A percentile compares a stretch with the other conserved stretches of the same genome.
These are phyloP conservation scores for Triops longicaudatus DNA, from an alignment of 1,140 invertebrate species.

Conservation along the genomic window DNA sequence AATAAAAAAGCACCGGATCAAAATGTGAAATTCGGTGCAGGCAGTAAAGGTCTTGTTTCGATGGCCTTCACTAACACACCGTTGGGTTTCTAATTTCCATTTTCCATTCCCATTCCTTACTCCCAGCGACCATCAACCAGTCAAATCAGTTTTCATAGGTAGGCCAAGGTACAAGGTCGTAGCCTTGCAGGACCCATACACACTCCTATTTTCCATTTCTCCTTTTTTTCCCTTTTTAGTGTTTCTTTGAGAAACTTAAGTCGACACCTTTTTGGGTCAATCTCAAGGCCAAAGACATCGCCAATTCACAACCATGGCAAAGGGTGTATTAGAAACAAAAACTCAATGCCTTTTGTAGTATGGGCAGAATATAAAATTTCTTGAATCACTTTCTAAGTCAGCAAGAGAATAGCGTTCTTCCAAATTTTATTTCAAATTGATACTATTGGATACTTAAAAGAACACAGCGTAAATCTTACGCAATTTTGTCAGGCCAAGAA, in stretches of 20 bases:
- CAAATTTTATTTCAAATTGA: too few relatives aligned
- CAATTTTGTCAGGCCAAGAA: too few relatives aligned
- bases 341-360: too few relatives aligned
- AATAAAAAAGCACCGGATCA: not conserved
- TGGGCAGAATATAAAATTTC: too few relatives aligned
- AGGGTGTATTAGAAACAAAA: too few relatives aligned
- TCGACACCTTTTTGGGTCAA: not conserved
- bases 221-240: not conserved
- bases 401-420: too few relatives aligned
- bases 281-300: not conserved
- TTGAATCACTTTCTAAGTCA: too few relatives aligned
- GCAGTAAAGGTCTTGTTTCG: not conserved
- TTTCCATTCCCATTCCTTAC: not conserved
- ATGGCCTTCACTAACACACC: not conserved
- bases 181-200: not conserved
- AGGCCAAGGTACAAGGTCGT: slow-evolving; percentile 14
- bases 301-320: too few relatives aligned
- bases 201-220: not conserved
- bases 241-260: not conserved
- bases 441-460: too few relatives aligned
- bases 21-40: not conserved
- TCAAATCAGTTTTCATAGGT: not conserved
- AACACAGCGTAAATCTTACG: too few relatives aligned
- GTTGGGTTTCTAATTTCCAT: not conserved
- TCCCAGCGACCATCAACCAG: not conserved